These are phyloP conservation scores for Latrodectus hesperus DNA, from an alignment of 2,888 invertebrate genomes.

Conservation along the genomic window DNA sequence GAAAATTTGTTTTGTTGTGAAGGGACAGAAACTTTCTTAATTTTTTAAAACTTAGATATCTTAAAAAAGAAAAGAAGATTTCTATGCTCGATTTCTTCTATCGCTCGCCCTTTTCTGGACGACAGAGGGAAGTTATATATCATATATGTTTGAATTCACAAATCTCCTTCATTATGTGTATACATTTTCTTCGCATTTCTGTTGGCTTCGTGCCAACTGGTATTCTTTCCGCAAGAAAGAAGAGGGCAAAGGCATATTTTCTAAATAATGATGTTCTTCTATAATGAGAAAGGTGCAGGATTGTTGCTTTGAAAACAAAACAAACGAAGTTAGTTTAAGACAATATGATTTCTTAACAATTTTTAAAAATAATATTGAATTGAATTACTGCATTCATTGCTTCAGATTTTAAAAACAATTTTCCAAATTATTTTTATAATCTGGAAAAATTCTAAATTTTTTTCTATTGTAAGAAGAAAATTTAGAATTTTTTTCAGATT, in stretches of 20 bases:
- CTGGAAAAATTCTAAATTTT: too few species aligned
- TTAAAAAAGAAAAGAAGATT: conserved; percentile 46
- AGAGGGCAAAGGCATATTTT: background rate
- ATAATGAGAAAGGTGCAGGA: conserved; percentile 4
- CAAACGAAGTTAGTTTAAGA: too few species aligned
- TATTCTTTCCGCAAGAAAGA: background rate
- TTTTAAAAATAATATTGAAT: too few species aligned
- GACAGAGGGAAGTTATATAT: conserved; percentile 39
- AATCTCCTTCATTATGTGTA: conserved; percentile 53
- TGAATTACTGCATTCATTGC: too few species aligned
- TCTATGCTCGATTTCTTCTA: conserved; percentile 55
- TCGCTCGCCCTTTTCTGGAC: background rate
- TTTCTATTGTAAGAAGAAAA: too few species aligned
- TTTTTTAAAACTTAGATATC: conserved; percentile 51
- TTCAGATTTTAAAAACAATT: too few species aligned
- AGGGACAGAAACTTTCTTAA: conserved; percentile 26
- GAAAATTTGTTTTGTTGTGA: conserved; percentile 30
- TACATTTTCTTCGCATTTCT: conserved; percentile 35
- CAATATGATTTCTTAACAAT: too few species aligned
- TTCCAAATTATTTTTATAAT: too few species aligned
- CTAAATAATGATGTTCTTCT: conserved; percentile 13
- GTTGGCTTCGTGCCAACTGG: conserved; percentile 34
- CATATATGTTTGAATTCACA: conserved; percentile 64
- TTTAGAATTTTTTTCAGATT: too few species aligned
- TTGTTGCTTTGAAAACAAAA: conserved; percentile 16